phyloP scores from a whole-genome alignment of 2,113 vertebrate genomes.

The Pseudopipra pipra region DNA sequence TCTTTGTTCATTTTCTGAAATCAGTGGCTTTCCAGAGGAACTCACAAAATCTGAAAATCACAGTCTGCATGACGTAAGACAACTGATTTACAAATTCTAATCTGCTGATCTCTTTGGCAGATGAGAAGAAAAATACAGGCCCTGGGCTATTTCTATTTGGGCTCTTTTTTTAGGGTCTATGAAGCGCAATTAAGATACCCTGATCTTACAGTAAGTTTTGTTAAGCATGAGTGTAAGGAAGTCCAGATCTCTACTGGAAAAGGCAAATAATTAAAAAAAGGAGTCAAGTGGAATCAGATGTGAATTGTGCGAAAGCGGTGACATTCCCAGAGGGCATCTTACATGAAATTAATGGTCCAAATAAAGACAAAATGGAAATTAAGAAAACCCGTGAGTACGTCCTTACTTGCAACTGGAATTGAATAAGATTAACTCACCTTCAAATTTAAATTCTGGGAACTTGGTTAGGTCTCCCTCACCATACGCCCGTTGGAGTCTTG shows the following conservation, averaged over 20 bases:
- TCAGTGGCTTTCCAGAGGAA: background rate
- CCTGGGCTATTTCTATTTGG: background rate
- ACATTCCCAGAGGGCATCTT: background rate
- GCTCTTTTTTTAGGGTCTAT: background rate
- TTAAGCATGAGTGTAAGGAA: background rate
- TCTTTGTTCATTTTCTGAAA: background rate
- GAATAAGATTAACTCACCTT: constrained; percentile 73
- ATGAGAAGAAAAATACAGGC: background rate
- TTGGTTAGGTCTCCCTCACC: constrained; percentile 87
- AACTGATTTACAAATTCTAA: background rate
- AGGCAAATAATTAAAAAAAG: background rate
- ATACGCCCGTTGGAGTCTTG: constrained; percentile 86
- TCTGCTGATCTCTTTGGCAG: background rate
- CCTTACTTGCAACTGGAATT: background rate
- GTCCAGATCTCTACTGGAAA: background rate
- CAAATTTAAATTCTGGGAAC: constrained; percentile 90
- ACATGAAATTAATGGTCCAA: background rate
- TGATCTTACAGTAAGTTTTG: background rate
- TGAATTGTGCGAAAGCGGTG: background rate
- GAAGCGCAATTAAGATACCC: background rate
- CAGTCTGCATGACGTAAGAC: background rate
- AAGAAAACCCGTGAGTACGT: background rate
- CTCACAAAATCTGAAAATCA: background rate
- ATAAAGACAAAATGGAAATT: background rate
- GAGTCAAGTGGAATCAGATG: background rate